phyloP scores from a whole-genome alignment of 2,888 invertebrate genomes.

The Therioaphis trifolii region DNA sequence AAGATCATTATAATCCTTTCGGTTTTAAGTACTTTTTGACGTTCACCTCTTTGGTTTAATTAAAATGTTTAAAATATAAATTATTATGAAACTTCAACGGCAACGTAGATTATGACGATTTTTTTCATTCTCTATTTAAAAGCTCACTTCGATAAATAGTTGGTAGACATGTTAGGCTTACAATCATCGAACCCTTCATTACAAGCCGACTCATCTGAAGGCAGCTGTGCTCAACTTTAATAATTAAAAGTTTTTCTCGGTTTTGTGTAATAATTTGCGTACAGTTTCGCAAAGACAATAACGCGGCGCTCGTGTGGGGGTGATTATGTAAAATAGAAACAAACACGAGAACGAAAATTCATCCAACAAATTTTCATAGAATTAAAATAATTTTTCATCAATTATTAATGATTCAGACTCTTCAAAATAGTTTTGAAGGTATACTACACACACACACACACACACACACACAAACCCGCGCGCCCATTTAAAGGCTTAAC shows the following conservation, averaged over 20 bases:
- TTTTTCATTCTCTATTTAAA: background rate
- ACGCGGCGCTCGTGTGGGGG: background rate
- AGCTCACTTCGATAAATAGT: background rate
- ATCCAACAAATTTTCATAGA: background rate
- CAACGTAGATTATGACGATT: too few relatives aligned
- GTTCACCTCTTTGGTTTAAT: conserved; percentile 9
- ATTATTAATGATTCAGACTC: background rate
- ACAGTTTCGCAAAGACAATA: conserved; percentile 24
- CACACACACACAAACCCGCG: too few relatives aligned
- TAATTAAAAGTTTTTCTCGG: conserved; percentile 54
- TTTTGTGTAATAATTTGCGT: conserved; percentile 23
- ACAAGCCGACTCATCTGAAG: background rate
- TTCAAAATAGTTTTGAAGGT: too few relatives aligned
- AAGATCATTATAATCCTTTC: conserved; percentile 1
- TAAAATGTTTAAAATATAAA: conserved; percentile 26
- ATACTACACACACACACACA: too few relatives aligned
- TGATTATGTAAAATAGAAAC: conserved; percentile 1
- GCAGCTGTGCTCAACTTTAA: conserved; percentile 38
- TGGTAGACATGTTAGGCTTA: background rate
- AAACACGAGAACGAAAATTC: background rate
- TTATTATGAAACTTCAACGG: background rate
- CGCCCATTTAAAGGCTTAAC: too few relatives aligned
- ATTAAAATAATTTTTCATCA: conserved; percentile 27
- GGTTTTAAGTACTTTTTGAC: background rate
- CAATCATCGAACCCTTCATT: conserved; percentile 25